phyloP scores from a whole-genome alignment of 2,888 invertebrate genomes.

The Aphodius granarius region DNA sequence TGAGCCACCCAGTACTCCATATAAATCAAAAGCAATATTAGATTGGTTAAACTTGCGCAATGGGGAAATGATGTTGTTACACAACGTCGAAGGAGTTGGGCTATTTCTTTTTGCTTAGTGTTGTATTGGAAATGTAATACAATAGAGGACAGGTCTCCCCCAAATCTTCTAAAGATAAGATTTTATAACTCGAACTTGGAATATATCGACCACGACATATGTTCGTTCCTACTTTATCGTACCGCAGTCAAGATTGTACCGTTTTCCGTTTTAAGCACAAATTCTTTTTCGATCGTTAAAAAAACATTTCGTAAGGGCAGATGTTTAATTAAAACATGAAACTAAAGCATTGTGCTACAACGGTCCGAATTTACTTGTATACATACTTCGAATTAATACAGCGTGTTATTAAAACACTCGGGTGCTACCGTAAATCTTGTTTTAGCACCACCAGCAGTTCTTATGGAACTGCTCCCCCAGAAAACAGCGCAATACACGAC shows the following conservation, averaged over 20 bases:
- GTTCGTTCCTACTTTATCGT: slow-evolving; percentile 10
- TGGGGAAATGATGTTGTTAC: neutral
- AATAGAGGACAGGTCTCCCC: slow-evolving; percentile 1
- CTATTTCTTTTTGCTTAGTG: slow-evolving; percentile 5
- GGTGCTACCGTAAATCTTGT: neutral
- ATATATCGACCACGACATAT: slow-evolving; percentile 6
- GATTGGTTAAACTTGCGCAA: slow-evolving; percentile 2
- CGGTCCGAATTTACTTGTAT: neutral
- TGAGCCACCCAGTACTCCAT: neutral
- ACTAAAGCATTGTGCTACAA: too few species aligned
- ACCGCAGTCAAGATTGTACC: neutral
- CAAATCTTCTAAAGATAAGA: slow-evolving; percentile 12
- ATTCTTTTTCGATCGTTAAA: neutral
- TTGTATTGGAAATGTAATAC: slow-evolving; percentile 13
- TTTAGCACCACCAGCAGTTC: neutral
- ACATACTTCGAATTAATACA: neutral
- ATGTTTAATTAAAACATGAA: neutral
- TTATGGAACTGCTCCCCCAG: neutral
- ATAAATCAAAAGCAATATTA: slow-evolving; percentile 12
- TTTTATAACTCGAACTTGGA: slow-evolving; percentile 8
- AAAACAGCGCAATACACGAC: neutral
- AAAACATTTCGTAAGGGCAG: neutral
- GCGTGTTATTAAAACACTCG: neutral
- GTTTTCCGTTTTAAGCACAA: neutral
- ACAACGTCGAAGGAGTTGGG: neutral